Evolutionary conservation across 2,797 vertebrate genomes (phyloP), one percentile per base, ranked within the genome.

Genomic region (Semaprochilodus insignis): DNA sequence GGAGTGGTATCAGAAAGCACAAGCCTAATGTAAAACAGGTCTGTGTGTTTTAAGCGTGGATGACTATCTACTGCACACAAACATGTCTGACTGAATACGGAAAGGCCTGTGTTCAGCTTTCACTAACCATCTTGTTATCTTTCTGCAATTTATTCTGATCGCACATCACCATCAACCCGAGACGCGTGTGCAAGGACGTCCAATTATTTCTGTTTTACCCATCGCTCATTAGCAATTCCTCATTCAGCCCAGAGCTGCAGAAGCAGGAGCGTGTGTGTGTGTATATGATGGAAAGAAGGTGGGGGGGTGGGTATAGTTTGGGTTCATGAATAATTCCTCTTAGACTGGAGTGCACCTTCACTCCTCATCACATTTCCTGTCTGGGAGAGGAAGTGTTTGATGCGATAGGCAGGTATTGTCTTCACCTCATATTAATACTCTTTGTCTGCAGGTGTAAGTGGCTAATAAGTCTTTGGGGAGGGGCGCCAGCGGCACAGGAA

Each of bases 161-260:
- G 91, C 87, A 92, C 92, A 93, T 94, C 92, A 94, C 95, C 91
- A 92, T 94, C 94, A 94, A 91, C 91, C 91, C 91, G 92, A 91
- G 93, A 93, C 94, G 92, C 94, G 93, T 90, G 92, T 94, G 90
- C 88, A 92, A 95, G 94, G 94, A 94, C 87, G 91, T 94, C 95
- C 93, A 96, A 95, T 97, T 96, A 96, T 96, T 96, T 96, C 83
- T 88, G 90, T 95, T 96, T 96, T 96, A 94, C 92, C 89, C 87
- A 90, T 88, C 93, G 94, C 94, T 96, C 94, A 96, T 96, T 97
- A 96, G 95, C 95, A 94, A 94, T 94, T 96, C 92, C 89, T 88
- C 93, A 88, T 95, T 95, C 94, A 93, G 93, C 94, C 88, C 88
- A 89, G 91, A 95, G 95, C 92, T 92, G 92, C 94, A 95, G 93